Base-by-base conservation (phyloP, 2,888 invertebrate genomes). In the Gari tellinella region DNA sequence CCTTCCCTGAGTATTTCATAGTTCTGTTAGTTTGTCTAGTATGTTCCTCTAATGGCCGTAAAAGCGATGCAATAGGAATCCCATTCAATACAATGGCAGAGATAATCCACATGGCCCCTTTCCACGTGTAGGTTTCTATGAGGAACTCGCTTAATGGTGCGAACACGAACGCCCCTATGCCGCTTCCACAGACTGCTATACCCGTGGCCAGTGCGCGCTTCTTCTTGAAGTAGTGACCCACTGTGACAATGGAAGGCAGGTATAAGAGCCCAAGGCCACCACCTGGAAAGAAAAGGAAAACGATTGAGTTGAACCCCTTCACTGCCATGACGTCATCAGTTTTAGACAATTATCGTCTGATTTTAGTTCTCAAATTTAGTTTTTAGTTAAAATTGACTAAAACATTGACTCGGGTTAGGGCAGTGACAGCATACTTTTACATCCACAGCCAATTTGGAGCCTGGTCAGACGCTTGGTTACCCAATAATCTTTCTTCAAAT, bases 211-310 rank as follows among this genome's bases (percentile, higher is more conserved):
- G 92, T 0, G 98, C 98, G 65, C 99, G 94, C 95, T 96, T 97
- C 91, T 95, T 95, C 92, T 99, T 98, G 92, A 99, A 99, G 93
- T 99, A 99, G 93, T 97, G 98, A n/a, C 98, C 98, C 38, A 98
- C 97, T n/a, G 96, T 96, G 84, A 99, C 95, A 41, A 98, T 97
- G 1, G 98, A 95, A 0, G 99, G 98, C 83, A 98, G 96, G 93
- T 97, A 99, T 84, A 98, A 95, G 93, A 98, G 94, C 62, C 98
- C 97, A 88, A 97, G 95, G 1, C 98, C 98, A 81, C 97, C 95
- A 74, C 98, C 96, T 96, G 93, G n/a, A 84, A 89, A 2, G 26
- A 8, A 21, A 37, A 49, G 53, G 8, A 45, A 38, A 7, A 41
- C 26, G 40, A 48, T 21, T 15, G 23, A 3, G 19, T 41, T 56